phyloP scores from a whole-genome alignment of 2,797 vertebrate genomes.

The Limosa lapponica region DNA sequence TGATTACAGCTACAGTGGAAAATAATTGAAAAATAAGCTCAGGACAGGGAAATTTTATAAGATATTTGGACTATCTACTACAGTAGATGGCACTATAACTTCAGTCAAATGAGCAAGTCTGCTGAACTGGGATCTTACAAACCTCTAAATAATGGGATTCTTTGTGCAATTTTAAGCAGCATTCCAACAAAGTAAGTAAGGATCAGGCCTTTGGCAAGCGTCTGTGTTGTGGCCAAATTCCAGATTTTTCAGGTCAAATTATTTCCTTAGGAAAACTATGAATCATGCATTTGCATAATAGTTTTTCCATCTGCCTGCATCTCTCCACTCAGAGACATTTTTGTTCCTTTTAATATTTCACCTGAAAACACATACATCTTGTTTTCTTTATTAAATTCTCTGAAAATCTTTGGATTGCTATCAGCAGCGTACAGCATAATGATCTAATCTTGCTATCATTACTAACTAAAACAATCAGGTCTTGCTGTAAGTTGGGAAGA shows the following conservation, averaged over 20 bases:
- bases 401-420: background rate
- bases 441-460: background rate
- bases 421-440: background rate
- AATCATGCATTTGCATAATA: constrained; percentile 5
- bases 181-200: background rate
- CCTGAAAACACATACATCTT: background rate
- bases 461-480: background rate
- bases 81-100: constrained; percentile 63
- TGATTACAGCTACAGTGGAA: background rate
- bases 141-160: background rate
- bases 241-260: background rate
- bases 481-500: background rate
- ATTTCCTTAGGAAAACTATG: constrained; percentile 41
- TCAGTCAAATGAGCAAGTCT: background rate
- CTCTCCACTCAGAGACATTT: background rate
- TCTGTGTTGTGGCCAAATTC: background rate
- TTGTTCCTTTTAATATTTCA: background rate
- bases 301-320: constrained; percentile 11
- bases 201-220: background rate
- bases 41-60: background rate
- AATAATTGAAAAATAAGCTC: background rate
- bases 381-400: background rate
- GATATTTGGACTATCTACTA: background rate
- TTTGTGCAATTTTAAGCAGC: constrained; percentile 14
- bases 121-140: background rate